Percentiles rank a stretch among this genome's conserved stretches.
These are phyloP conservation scores for Neotoma lepida DNA, from an alignment of 2,113 vertebrate genomes.

Conservation along the genomic window DNA sequence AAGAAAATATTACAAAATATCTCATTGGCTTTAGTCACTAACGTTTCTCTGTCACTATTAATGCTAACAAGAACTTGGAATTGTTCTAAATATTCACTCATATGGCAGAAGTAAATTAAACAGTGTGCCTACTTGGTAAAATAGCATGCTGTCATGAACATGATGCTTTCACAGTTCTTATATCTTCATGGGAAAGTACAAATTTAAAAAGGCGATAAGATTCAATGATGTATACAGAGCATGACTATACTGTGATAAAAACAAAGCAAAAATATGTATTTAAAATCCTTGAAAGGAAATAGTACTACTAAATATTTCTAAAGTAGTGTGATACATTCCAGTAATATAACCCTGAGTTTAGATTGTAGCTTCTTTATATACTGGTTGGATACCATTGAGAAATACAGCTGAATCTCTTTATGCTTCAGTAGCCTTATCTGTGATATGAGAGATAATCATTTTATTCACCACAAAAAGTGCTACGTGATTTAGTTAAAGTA, in stretches of 20 bases:
- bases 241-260: constrained; percentile 20
- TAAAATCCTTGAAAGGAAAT: constrained; percentile 38
- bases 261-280: constrained; percentile 39
- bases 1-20: constrained; percentile 54
- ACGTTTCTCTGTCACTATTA: constrained; percentile 15
- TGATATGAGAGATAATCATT: constrained; percentile 56
- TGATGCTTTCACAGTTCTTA: background rate
- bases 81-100: constrained; percentile 44
- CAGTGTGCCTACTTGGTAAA: background rate
- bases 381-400: constrained; percentile 8
- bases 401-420: constrained; percentile 30
- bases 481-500: constrained; percentile 28
- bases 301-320: constrained; percentile 38
- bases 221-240: constrained; percentile 34
- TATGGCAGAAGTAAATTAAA: constrained; percentile 47
- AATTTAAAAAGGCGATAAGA: constrained; percentile 33
- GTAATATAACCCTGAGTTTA: constrained; percentile 6
- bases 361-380: constrained; percentile 22
- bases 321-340: constrained; percentile 15
- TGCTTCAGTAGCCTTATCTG: background rate
- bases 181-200: constrained; percentile 16
- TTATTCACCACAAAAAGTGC: constrained; percentile 23
- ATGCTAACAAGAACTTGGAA: constrained; percentile 44
- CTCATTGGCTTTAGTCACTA: constrained; percentile 40
- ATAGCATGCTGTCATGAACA: constrained; percentile 19